Evolutionary conservation across 2,888 invertebrate genomes (phyloP).

Genomic region (Halictus ligatus): DNA sequence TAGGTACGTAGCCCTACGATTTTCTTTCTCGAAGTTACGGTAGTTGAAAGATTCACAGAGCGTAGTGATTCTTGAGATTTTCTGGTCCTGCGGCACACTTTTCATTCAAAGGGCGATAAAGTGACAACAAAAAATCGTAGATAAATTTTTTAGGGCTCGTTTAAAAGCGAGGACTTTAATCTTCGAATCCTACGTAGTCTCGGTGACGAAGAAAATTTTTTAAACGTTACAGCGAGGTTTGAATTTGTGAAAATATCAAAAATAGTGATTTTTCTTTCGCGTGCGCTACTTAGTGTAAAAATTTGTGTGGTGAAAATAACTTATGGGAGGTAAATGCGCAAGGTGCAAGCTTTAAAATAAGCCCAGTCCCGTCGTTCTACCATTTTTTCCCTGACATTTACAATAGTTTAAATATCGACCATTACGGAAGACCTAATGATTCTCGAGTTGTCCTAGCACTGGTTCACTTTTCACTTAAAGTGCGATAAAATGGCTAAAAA

Average conservation of each 20-base stretch:
- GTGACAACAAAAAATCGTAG: not conserved
- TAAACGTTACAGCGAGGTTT: not conserved
- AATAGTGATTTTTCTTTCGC: not conserved
- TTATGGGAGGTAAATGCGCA: not conserved
- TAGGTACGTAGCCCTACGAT: accelerated
- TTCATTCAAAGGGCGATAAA: not conserved
- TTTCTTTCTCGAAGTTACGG: not conserved
- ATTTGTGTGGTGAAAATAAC: not conserved
- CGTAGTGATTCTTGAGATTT: not conserved
- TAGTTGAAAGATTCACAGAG: not conserved
- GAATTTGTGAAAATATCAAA: not conserved
- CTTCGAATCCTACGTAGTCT: not conserved
- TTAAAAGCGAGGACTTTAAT: not conserved
- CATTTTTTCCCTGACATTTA: not conserved
- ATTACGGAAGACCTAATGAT: not conserved
- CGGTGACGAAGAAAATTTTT: not conserved
- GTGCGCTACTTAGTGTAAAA: not conserved
- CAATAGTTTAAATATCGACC: not conserved
- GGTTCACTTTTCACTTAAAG: not conserved
- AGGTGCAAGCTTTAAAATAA: not conserved
- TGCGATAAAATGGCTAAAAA: not conserved
- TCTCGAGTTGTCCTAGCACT: not conserved
- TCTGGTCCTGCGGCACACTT: not conserved
- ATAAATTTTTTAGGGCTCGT: not conserved
- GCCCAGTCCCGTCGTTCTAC: not conserved